Percentiles rank a stretch among this genome's conserved stretches.
These are phyloP conservation scores for Liopterus haemorrhoidalis DNA, from an alignment of 2,888 invertebrate species.

Conservation along the genomic window DNA sequence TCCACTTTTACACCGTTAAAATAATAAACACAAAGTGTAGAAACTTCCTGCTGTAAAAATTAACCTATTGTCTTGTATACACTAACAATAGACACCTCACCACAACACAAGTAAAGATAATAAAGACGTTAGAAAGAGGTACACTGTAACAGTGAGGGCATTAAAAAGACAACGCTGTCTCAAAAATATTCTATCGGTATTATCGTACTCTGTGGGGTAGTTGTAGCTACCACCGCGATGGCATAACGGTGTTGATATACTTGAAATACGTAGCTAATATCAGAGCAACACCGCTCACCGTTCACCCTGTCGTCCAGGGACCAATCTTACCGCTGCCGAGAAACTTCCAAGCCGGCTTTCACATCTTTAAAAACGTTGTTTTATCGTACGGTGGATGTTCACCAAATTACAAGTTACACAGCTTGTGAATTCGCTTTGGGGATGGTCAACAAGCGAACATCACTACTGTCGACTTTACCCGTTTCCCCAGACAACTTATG, in stretches of 20 bases:
- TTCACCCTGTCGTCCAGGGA: conserved; percentile 16
- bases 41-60: too few species aligned
- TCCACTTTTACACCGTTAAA: too few species aligned
- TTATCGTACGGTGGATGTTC: conserved; percentile 15
- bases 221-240: conserved; percentile 36
- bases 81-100: too few species aligned
- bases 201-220: conserved; percentile 41
- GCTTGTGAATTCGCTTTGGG: too few species aligned
- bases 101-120: too few species aligned
- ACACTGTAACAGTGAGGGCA: too few species aligned
- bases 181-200: conserved; percentile 41
- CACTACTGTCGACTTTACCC: too few species aligned
- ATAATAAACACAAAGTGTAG: too few species aligned
- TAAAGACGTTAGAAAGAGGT: too few species aligned
- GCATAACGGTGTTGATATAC: conserved; percentile 37
- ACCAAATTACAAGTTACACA: conserved; percentile 20
- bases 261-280: conserved; percentile 43
- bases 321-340: conserved; percentile 13
- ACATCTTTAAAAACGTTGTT: conserved; percentile 18
- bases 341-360: conserved; percentile 6
- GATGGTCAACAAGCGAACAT: too few species aligned
- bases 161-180: conserved; percentile 16
- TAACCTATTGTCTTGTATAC: too few species aligned
- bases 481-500: too few species aligned
- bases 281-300: conserved; percentile 25